Conservation (phyloP, 2,797 vertebrate genomes). For the Sardinella longiceps region DNA sequence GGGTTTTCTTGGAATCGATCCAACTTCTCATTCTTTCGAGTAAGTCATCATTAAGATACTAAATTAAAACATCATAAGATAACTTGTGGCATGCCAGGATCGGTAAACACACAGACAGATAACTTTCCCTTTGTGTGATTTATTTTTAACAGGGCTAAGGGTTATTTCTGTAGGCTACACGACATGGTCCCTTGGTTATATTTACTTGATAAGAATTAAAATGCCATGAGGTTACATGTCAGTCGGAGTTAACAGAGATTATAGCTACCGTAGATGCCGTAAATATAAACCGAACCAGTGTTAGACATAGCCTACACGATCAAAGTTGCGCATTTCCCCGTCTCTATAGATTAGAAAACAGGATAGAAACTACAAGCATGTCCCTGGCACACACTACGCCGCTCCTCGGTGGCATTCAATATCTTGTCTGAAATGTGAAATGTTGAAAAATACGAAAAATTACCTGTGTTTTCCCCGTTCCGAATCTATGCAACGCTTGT, state of each 20-base stretch:
- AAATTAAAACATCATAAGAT: background rate
- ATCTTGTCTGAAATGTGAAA: background rate
- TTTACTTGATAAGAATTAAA: background rate
- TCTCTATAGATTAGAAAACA: background rate
- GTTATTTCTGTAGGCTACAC: conserved; percentile 1
- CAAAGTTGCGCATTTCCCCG: conserved; percentile 14
- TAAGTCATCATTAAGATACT: background rate
- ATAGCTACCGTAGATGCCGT: background rate
- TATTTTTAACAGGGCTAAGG: conserved; percentile 20
- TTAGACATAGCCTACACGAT: background rate
- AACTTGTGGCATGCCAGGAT: background rate
- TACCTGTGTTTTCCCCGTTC: conserved; percentile 52
- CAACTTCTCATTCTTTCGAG: conserved; percentile 23
- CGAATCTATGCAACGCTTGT: conserved; percentile 31
- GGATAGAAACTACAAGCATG: background rate
- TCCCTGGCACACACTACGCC: background rate
- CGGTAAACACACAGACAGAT: conserved; percentile 18
- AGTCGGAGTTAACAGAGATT: background rate
- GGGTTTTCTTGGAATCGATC: conserved; percentile 11
- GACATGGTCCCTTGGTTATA: conserved; percentile 1
- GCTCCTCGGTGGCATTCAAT: background rate
- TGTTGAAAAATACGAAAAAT: conserved; percentile 28
- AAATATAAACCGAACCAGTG: background rate
- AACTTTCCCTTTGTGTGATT: background rate
- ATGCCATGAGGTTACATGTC: background rate